These are phyloP conservation scores for Pseudomyrmex sp. DNA, from an alignment of 1,140 invertebrate genomes.

Conservation along the genomic window DNA sequence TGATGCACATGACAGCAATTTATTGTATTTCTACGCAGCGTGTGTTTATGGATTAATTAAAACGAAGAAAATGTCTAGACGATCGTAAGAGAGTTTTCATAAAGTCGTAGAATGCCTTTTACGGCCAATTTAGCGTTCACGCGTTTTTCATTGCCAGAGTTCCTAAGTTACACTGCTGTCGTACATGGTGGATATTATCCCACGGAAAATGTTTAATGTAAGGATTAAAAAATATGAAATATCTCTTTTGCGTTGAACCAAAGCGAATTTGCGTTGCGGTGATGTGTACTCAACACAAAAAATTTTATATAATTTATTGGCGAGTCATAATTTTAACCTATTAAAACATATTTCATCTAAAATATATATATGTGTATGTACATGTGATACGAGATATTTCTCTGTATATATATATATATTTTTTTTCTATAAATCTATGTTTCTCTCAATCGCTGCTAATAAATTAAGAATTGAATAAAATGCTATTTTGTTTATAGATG, in stretches of 20 bases:
- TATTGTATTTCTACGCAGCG: conserved; percentile 5
- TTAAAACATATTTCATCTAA: not conserved
- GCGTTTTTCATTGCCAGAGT: conserved; percentile 25
- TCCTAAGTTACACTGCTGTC: conserved; percentile 49
- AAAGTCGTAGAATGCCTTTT: conserved; percentile 48
- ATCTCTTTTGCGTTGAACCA: not conserved
- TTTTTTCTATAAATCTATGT: not conserved
- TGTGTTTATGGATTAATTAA: conserved; percentile 55
- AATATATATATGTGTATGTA: not conserved
- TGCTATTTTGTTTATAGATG: not conserved
- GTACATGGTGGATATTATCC: conserved; percentile 14
- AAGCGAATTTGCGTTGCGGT: not conserved
- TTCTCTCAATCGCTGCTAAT: not conserved
- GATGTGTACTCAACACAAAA: not conserved
- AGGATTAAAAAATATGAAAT: conserved; percentile 30
- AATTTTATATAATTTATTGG: not conserved
- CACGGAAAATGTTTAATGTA: conserved; percentile 26
- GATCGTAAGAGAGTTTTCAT: conserved; percentile 41
- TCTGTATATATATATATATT: no score
- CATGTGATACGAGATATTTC: no score
- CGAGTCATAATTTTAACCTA: not conserved
- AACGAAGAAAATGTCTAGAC: conserved; percentile 24
- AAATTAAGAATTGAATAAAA: conserved; percentile 8
- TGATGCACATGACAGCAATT: conserved; percentile 1
- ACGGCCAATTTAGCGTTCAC: conserved; percentile 35